Evolutionary conservation across 1,140 invertebrate species (phyloP).

Genomic region (Cyclargus thomasi): DNA sequence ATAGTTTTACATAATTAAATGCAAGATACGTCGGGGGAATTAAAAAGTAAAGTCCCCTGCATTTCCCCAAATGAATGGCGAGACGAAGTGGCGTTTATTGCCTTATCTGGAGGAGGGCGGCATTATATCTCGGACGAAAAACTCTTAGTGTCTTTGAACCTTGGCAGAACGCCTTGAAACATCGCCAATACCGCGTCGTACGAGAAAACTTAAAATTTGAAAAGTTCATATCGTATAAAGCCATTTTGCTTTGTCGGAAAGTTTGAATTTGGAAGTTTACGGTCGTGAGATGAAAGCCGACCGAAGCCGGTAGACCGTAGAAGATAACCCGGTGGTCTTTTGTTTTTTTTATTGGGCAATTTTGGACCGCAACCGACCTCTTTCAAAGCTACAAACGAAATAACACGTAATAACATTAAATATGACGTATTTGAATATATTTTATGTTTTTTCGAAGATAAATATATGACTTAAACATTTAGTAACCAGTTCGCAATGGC

Average conservation of each 20-base stretch:
- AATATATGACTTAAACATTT: neutral
- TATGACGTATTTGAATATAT: no score
- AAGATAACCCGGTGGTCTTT: neutral
- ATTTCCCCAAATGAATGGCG: conserved; percentile 62
- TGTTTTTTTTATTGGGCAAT: no score
- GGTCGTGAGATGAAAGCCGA: conserved; percentile 4
- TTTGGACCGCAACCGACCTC: no score
- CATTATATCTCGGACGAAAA: conserved; percentile 59
- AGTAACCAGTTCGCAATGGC: neutral
- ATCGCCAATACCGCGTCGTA: conserved; percentile 57
- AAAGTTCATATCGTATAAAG: conserved; percentile 35
- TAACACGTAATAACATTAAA: no score
- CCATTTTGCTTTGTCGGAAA: conserved; percentile 27
- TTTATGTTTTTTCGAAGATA: neutral
- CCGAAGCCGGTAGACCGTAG: neutral
- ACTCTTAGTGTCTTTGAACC: conserved; percentile 65
- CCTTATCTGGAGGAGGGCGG: conserved; percentile 64
- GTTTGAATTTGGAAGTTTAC: conserved; percentile 24
- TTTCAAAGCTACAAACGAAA: no score
- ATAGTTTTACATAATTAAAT: conserved; percentile 47
- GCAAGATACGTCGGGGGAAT: conserved; percentile 41
- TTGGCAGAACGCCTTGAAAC: conserved; percentile 61
- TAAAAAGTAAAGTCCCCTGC: conserved; percentile 50
- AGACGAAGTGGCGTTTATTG: conserved; percentile 66
- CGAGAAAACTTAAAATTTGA: conserved; percentile 45